Conservation (phyloP, 2,113 vertebrate species). For the Heterocephalus glaber region DNA sequence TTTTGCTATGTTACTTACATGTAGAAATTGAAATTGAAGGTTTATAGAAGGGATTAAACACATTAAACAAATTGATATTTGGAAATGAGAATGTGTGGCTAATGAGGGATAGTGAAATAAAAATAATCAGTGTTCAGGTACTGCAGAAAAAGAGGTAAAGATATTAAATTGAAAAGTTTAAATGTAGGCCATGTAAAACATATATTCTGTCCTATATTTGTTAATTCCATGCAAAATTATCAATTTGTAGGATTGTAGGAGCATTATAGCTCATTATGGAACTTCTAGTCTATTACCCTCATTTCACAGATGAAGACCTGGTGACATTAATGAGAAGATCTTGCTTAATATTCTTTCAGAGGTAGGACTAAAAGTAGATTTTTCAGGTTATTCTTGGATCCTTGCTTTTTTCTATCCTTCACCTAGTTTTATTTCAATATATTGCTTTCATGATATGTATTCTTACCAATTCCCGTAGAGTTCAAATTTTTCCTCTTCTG, state of each 20-base stretch:
- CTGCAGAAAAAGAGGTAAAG: neutral
- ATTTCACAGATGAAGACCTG: neutral
- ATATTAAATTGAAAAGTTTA: neutral
- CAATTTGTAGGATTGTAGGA: neutral
- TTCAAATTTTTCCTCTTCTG: neutral
- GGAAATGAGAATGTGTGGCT: neutral
- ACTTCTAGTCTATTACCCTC: neutral
- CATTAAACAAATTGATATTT: neutral
- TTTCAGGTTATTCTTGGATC: rapidly evolving
- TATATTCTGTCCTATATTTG: neutral
- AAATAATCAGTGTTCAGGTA: neutral
- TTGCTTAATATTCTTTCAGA: neutral
- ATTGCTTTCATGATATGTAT: neutral
- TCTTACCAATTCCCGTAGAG: neutral
- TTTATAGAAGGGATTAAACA: neutral
- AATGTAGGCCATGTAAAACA: neutral
- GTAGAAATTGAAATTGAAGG: neutral
- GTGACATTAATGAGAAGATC: neutral
- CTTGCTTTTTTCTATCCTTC: neutral
- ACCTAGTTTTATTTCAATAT: neutral
- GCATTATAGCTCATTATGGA: neutral
- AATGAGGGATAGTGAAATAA: neutral
- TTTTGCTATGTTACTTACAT: neutral
- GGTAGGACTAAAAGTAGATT: neutral
- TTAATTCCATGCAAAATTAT: neutral